Evolutionary conservation across 2,113 vertebrate genomes (phyloP), one percentile per base, ranked within the genome.

Genomic region (Geococcyx californianus): DNA sequence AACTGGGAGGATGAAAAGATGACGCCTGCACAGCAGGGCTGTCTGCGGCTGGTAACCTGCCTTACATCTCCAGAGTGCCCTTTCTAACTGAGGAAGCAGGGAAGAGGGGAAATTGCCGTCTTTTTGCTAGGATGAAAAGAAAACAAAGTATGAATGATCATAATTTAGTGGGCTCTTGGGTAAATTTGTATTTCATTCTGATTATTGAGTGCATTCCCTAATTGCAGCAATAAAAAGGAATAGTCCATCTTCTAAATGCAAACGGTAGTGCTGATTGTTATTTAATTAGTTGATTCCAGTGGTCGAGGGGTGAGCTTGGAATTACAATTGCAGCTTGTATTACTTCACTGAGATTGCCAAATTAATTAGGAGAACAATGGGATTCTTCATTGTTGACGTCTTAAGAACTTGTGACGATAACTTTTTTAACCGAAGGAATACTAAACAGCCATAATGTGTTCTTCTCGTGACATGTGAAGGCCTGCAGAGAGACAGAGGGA

Each of bases 201-300:
- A 97, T 98, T 98, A 98, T 97, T 95, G 97, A 98, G 95, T 95
- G 94, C 94, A 93, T 95, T 85, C 70, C 94, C 95, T 98, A 98
- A 98, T 98, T 98, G 98, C 89, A 72, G 97, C 96, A 97, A 97
- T 98, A 97, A 98, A 98, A 97, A 94, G 92, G 94, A 96, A 90
- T 59, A 96, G 97, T 97, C 97, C 94, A 78, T 98, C 97, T 98
- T 97, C 84, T 80, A 93, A 96, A 95, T 94, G 96, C 97, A 95
- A 94, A 81, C 83, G 66, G 76, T 68, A 31, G 89, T 36, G 69
- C 97, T 98, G 97, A 98, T 98, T 97, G 97, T 98, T 98, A 97
- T 98, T 98, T 98, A 98, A 98, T 98, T 97, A 98, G 97, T 97
- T 96, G 96, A 97, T 97, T 97, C 96, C 97, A 97, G 96, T 97